Evolutionary conservation across 2,113 vertebrate genomes (phyloP).

Genomic region (Pogona vitticeps): DNA sequence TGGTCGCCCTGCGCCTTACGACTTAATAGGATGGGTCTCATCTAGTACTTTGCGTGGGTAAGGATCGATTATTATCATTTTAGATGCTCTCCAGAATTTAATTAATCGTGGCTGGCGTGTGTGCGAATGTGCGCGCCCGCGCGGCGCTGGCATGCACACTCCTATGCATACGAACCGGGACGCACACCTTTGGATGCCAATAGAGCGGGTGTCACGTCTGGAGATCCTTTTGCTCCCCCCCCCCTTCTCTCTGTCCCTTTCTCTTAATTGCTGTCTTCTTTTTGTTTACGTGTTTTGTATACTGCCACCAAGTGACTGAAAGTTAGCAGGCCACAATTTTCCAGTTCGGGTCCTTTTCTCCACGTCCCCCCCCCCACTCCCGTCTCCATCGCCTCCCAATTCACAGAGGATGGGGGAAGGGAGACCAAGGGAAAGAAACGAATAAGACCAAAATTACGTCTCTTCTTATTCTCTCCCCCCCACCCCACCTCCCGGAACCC

Average conservation of each 20-base stretch:
- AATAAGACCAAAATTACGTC: not conserved
- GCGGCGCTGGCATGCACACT: too few relatives aligned
- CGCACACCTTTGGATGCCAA: not conserved
- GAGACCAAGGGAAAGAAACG: not conserved
- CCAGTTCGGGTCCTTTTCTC: not conserved
- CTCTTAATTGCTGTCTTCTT: not conserved
- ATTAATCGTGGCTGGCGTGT: not conserved
- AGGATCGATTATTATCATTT: not conserved
- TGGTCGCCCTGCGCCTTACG: not conserved
- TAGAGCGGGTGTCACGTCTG: not conserved
- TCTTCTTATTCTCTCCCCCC: not conserved
- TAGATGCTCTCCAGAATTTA: not conserved
- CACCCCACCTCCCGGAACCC: not conserved
- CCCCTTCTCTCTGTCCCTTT: too few relatives aligned
- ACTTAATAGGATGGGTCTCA: not conserved
- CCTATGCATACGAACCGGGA: too few relatives aligned
- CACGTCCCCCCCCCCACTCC: not conserved
- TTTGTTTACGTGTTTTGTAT: conserved; percentile 79
- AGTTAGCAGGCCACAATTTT: conserved; percentile 65
- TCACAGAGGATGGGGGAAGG: not conserved
- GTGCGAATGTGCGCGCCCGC: not conserved
- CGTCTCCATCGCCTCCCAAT: not conserved
- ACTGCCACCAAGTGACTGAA: conserved; percentile 81
- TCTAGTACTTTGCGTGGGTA: too few relatives aligned
- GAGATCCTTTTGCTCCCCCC: not conserved